Evolutionary conservation across 2,888 invertebrate genomes (phyloP), one percentile per base, ranked within the genome.

Genomic region (Dorcus hopei): DNA sequence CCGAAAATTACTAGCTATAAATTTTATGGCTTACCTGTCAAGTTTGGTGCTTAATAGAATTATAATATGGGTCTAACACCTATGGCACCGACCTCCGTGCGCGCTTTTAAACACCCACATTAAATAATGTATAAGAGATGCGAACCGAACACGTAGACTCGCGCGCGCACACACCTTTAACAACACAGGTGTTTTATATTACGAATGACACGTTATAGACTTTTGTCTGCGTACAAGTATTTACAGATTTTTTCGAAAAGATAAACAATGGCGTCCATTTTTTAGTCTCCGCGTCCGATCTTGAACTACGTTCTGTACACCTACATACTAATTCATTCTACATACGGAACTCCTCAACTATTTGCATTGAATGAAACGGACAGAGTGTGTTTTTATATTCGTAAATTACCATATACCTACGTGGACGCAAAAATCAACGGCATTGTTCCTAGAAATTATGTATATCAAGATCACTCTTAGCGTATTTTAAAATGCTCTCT

Each of bases 161-260:
- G 65, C 65, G 61, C 26, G 65, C 65, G 61, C 63, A 66, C 64
- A 66, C 66, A 66, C 65, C 57, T 63, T 58, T 50, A 57, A 68
- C 59, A 68, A 61, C 68, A 68, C 68, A 70, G 68, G 69, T 70
- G 68, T 70, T 70, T 70, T 67, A 69, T 45, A 68, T 63, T 67
- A 66, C 62, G 61, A 65, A 67, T 67, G 67, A 66, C 66, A 64
- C 60, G 68, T 65, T 65, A n/a, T n/a, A 33, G 26, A 63, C 57
- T 64, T 42, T 64, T 66, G 62, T 65, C 63, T 62, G 58, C 64
- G 57, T 62, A 66, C 62, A 68, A 68, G 65, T 64, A 65, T 67
- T 67, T 64, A 64, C 63, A 52, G 63, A 41, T 41, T 41, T 68
- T 71, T 71, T 70, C 69, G 54, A 60, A 54, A 61, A 56, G 61